phyloP scores from a whole-genome alignment of 2,888 invertebrate genomes.

The Idaea straminata region DNA sequence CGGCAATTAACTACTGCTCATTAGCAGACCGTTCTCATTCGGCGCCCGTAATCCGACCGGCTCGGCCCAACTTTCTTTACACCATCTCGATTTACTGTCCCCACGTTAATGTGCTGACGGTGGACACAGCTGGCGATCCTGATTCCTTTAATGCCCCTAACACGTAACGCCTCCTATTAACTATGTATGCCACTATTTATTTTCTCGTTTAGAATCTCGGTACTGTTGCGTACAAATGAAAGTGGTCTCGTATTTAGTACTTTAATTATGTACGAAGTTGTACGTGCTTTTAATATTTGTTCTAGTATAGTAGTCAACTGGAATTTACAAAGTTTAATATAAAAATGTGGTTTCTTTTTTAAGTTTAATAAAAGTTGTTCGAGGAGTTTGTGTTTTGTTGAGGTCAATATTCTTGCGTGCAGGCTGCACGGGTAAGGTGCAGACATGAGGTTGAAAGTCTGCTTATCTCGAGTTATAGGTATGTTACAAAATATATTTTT shows the following conservation, averaged over 20 bases:
- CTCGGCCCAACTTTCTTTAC: constrained; percentile 56
- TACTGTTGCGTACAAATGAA: constrained; percentile 29
- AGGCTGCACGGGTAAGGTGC: background rate
- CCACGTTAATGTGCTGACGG: constrained; percentile 58
- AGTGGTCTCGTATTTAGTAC: constrained; percentile 27
- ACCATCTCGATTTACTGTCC: constrained; percentile 57
- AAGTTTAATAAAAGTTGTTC: background rate
- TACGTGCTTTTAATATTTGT: background rate
- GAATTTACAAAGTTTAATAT: background rate
- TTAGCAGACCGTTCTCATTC: constrained; percentile 73
- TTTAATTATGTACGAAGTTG: background rate
- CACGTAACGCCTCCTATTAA: constrained; percentile 38
- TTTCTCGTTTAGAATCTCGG: constrained; percentile 25
- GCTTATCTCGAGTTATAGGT: no score
- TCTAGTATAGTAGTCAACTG: background rate
- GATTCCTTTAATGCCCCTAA: constrained; percentile 40
- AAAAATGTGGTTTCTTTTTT: background rate
- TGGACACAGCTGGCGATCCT: constrained; percentile 45
- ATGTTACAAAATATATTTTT: no score
- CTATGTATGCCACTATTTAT: constrained; percentile 42
- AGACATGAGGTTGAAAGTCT: no score
- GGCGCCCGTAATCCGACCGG: constrained; percentile 56
- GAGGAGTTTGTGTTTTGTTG: background rate
- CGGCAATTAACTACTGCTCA: constrained; percentile 72
- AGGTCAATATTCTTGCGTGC: background rate